Conservation (phyloP, 2,797 vertebrate genomes). For the Sphenopsis melanotis region DNA sequence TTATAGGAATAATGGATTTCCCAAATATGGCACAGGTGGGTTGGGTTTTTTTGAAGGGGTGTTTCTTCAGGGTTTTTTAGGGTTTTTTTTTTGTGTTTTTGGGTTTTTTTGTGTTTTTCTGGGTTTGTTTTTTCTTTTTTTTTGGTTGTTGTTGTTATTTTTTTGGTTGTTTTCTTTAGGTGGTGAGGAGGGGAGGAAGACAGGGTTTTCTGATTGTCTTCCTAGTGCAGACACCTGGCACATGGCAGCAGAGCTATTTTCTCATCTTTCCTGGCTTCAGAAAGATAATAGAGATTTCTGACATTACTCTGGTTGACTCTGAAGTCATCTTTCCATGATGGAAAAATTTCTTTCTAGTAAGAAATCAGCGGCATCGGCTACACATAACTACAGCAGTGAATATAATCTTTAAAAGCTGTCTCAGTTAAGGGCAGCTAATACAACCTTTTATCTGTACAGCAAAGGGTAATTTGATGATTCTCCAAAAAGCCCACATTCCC, state of each 20-base stretch:
- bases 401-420: background rate
- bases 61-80: background rate
- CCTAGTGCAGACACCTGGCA: background rate
- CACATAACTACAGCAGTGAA: background rate
- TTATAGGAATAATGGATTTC: background rate
- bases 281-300: background rate
- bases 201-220: background rate
- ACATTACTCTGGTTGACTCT: background rate
- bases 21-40: background rate
- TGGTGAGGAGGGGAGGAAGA: background rate
- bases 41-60: background rate
- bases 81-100: background rate
- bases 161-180: background rate
- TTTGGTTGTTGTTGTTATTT: background rate
- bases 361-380: background rate
- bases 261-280: background rate
- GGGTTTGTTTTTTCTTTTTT: background rate
- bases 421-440: background rate
- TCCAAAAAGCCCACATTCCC: background rate
- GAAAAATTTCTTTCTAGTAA: background rate
- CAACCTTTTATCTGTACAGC: background rate
- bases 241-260: background rate
- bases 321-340: background rate
- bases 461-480: background rate
- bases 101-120: too few relatives aligned